Percentiles rank a stretch among this genome's conserved stretches.
These are phyloP conservation scores for Thalassophryne amazonica DNA, from an alignment of 2,797 vertebrate genomes.

Conservation along the genomic window DNA sequence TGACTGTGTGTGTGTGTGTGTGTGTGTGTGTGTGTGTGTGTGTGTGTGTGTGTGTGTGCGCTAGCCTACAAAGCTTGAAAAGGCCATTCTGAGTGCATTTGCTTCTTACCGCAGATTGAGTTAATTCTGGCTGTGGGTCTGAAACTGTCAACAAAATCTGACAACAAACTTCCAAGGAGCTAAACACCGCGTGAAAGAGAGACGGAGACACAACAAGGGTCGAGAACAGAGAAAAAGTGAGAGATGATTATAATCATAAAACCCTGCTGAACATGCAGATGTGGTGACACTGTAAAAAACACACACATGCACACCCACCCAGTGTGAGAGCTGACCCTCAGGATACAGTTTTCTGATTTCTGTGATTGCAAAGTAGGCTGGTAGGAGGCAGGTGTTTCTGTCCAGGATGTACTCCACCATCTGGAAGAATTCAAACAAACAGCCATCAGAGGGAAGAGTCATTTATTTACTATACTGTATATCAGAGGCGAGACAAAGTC, in stretches of 20 bases:
- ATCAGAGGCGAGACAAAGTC: no score
- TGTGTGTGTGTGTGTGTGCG: neutral
- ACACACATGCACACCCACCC: slow-evolving; percentile 77
- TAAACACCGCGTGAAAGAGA: slow-evolving; percentile 39
- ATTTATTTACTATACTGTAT: no score
- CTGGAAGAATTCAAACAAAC: slow-evolving; percentile 60
- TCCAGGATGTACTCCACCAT: slow-evolving; percentile 98
- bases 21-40: neutral
- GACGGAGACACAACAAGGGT: neutral
- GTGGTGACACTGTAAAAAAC: neutral
- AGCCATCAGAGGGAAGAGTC: neutral
- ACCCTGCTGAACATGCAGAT: neutral
- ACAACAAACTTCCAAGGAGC: slow-evolving; percentile 94
- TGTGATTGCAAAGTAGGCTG: slow-evolving; percentile 95
- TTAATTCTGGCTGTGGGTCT: slow-evolving; percentile 98
- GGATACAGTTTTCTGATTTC: slow-evolving; percentile 97
- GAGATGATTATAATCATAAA: neutral
- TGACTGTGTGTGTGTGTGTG: neutral
- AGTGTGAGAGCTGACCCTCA: slow-evolving; percentile 96
- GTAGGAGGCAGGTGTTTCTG: slow-evolving; percentile 95
- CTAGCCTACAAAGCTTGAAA: no score
- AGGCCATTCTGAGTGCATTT: no score
- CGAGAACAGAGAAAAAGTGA: neutral
- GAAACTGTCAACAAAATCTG: slow-evolving; percentile 98
- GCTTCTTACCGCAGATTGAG: slow-evolving; percentile 95